A percentile compares a stretch with the other conserved stretches of the same genome.
These are phyloP conservation scores for Linepithema humile DNA, from an alignment of 1,140 invertebrate genomes.

Conservation along the genomic window DNA sequence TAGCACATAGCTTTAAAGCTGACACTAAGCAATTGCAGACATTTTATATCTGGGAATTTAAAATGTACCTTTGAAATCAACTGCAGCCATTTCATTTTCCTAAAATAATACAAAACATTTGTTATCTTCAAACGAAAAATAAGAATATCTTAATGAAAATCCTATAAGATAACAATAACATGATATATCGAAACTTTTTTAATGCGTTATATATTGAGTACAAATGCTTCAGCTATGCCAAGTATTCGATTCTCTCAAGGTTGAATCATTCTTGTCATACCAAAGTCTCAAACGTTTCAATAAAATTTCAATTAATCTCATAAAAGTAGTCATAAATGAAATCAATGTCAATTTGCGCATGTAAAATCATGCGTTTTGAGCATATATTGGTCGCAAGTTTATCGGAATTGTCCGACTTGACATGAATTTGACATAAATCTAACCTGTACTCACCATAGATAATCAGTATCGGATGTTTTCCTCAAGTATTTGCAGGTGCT, in stretches of 20 bases:
- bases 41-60: conserved; percentile 82
- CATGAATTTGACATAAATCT: conserved; percentile 60
- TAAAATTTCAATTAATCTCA: too few species aligned
- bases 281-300: too few species aligned
- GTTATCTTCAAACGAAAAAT: neutral
- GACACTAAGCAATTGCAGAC: conserved; percentile 80
- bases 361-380: neutral
- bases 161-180: neutral
- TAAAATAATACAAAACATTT: conserved; percentile 66
- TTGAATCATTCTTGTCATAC: too few species aligned
- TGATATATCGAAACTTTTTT: neutral
- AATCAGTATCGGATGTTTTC: conserved; percentile 82
- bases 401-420: neutral
- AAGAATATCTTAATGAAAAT: neutral
- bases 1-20: conserved; percentile 84
- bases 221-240: too few species aligned
- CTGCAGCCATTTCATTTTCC: conserved; percentile 84
- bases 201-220: too few species aligned
- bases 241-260: neutral
- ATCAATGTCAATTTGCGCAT: neutral
- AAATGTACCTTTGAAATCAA: conserved; percentile 82
- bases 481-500: conserved; percentile 83
- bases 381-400: neutral
- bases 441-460: conserved; percentile 82
- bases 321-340: neutral